Evolutionary conservation across 37 sponge, comb jelly and placozoan species (phyloP).

Genomic region (Bolinopsis microptera): DNA sequence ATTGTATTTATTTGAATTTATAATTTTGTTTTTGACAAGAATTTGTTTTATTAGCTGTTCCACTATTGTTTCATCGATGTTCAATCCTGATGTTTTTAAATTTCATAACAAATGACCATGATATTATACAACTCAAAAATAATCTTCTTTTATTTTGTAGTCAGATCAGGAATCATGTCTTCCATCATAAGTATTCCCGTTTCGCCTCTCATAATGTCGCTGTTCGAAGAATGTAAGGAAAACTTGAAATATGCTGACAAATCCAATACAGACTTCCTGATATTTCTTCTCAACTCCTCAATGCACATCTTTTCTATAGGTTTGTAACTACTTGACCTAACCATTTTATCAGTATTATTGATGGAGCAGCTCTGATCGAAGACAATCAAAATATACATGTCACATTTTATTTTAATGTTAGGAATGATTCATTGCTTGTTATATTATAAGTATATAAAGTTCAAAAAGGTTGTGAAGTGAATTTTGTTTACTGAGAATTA

Average conservation of each 20-base stretch:
- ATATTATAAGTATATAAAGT: too few species aligned
- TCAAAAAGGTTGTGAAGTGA: neutral
- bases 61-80: too few species aligned
- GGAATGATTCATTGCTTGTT: too few species aligned
- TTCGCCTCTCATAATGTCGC: neutral
- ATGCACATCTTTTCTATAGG: slow-evolving; percentile 35
- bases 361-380: too few species aligned
- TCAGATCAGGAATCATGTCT: neutral
- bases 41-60: too few species aligned
- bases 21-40: too few species aligned
- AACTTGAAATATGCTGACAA: slow-evolving; percentile 3
- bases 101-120: too few species aligned
- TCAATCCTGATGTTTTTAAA: too few species aligned
- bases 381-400: too few species aligned
- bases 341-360: neutral
- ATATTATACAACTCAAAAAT: neutral
- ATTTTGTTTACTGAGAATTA: neutral
- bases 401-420: too few species aligned
- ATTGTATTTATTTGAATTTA: too few species aligned
- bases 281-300: slow-evolving; percentile 13
- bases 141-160: neutral
- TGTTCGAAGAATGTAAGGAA: neutral
- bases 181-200: neutral
- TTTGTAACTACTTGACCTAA: too few species aligned
- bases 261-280: slow-evolving; percentile 1